These are phyloP conservation scores for Rhineura floridana DNA, from an alignment of 2,113 vertebrate species.

Conservation along the genomic window DNA sequence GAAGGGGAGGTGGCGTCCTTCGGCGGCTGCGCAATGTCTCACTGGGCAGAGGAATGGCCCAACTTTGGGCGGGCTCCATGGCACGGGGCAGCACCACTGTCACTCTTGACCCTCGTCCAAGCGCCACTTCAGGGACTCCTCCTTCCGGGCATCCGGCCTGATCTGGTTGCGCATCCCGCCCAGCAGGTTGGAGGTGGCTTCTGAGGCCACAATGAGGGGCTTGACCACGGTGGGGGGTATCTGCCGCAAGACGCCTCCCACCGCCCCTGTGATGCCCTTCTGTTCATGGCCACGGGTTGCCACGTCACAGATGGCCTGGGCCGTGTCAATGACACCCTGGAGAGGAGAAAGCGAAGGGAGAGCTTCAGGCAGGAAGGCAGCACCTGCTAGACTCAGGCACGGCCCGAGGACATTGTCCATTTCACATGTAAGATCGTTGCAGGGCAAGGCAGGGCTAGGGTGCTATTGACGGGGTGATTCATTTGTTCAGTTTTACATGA, in stretches of 20 bases:
- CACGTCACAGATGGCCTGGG: constrained; percentile 90
- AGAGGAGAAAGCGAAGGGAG: neutral
- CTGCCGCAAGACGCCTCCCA: constrained; percentile 92
- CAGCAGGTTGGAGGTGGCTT: constrained; percentile 90
- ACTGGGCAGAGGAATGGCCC: too few relatives aligned
- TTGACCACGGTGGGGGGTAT: constrained; percentile 91
- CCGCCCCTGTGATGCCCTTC: constrained; percentile 90
- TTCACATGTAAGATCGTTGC: too few relatives aligned
- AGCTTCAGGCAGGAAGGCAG: too few relatives aligned
- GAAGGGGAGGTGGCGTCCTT: neutral
- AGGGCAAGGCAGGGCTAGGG: too few relatives aligned
- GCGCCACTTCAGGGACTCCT: constrained; percentile 80
- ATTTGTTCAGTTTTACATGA: too few relatives aligned
- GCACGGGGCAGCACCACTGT: constrained; percentile 42
- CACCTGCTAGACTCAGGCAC: too few relatives aligned
- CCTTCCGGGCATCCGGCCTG: constrained; percentile 77
- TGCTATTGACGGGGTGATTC: too few relatives aligned
- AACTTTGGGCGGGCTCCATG: neutral
- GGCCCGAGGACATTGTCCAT: too few relatives aligned
- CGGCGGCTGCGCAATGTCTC: neutral
- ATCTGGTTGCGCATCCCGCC: constrained; percentile 89
- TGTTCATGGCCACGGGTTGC: constrained; percentile 90
- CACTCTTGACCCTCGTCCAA: constrained; percentile 81
- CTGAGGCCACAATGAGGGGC: constrained; percentile 89
- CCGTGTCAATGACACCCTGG: constrained; percentile 90